Conservation (phyloP, 2,888 invertebrate genomes). For the Hoplodrina ambigua region DNA sequence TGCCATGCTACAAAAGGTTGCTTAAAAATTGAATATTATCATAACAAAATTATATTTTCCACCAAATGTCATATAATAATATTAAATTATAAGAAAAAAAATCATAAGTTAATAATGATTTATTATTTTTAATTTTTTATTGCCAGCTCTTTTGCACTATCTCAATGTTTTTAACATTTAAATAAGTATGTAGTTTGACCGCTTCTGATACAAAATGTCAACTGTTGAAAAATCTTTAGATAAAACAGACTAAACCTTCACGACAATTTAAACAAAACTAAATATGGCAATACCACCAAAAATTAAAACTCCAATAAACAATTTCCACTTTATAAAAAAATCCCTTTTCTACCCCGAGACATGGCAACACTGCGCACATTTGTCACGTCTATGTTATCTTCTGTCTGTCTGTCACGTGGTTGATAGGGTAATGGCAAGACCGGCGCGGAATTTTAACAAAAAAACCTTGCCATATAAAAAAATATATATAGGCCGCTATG, state of each 20-base stretch:
- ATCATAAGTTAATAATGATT: too few relatives aligned
- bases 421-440: constrained; percentile 82
- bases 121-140: too few relatives aligned
- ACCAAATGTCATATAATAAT: background rate
- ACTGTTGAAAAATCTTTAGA: too few relatives aligned
- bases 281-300: background rate
- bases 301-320: background rate
- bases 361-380: constrained; percentile 73
- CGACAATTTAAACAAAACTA: background rate
- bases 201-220: too few relatives aligned
- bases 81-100: too few relatives aligned
- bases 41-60: background rate
- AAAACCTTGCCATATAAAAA: constrained; percentile 59
- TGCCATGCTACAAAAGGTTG: constrained; percentile 33
- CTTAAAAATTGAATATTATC: background rate
- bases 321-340: background rate
- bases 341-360: constrained; percentile 21
- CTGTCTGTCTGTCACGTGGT: constrained; percentile 80
- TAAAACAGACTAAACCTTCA: too few relatives aligned
- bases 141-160: too few relatives aligned
- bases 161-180: too few relatives aligned
- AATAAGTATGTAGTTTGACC: too few relatives aligned
- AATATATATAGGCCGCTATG: constrained; percentile 58
- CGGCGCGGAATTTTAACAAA: constrained; percentile 80
- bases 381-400: constrained; percentile 83